Evolutionary conservation across 1,140 invertebrate species (phyloP), one percentile per base, ranked within the genome.

Genomic region (Lysiphlebus fabarum): DNA sequence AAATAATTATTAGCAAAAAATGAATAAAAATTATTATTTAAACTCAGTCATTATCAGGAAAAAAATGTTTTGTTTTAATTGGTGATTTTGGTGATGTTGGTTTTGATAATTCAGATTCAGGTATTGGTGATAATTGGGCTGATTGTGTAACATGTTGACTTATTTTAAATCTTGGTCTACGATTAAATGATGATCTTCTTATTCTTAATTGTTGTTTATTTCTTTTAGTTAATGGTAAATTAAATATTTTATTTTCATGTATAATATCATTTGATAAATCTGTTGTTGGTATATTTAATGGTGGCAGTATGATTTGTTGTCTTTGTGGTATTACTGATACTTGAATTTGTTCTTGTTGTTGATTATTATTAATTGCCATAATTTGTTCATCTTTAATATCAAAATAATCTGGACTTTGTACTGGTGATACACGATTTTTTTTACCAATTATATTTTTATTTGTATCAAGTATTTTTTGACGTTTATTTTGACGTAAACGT

Each of bases 51-150:
- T n/a, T n/a, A n/a, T 26, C 17, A 26, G 17, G 17, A 26, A 26
- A 61, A 38, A 77, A 79, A 36, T 69, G 67, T 47, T 63, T 63
- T 1, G 65, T 42, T 54, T 81, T 74, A 10, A 75, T 76, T 60
- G 81, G 71, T 50, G 79, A 82, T 64, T 83, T 77, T 12, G 86
- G 86, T 50, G 86, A 87, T 4, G 84, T 83, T 1, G 87, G 86
- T 76, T 89, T 89, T 5, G 87, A 88, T 2, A 88, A 76, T n/a
- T 87, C 87, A 11, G 86, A 87, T 65, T 89, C 87, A 42, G 85
- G 83, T 37, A 89, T 89, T 8, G 88, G 87, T 37, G 86, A 88
- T 44, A 89, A 71, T 38, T 86, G 71, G 71, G 83, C 59, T 65
- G 83, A 67, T 65, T 82, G 71, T 55, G 71, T 68, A 59, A 82